These are phyloP conservation scores for Daptonema setosum DNA, from an alignment of 2,888 invertebrate genomes.

Conservation along the genomic window DNA sequence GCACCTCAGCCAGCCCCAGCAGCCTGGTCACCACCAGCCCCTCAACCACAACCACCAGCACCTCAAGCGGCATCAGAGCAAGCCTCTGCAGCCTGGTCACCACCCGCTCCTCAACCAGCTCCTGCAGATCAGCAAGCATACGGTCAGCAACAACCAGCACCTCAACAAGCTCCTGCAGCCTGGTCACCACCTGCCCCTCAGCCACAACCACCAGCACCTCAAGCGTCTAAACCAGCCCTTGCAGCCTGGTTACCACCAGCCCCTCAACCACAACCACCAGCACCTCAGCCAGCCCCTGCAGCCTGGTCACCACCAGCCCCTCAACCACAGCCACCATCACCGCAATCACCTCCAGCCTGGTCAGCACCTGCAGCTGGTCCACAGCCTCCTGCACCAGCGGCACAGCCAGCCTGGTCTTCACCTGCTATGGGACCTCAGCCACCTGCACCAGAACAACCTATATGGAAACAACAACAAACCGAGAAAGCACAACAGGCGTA, in stretches of 20 bases:
- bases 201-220: neutral
- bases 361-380: neutral
- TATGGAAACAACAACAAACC: neutral
- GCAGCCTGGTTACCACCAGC: neutral
- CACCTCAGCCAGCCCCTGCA: neutral
- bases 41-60: neutral
- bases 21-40: neutral
- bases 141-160: neutral
- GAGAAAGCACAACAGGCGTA: neutral
- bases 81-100: neutral
- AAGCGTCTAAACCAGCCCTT: no score
- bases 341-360: no score
- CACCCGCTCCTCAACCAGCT: neutral
- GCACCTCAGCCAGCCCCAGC: neutral
- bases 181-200: neutral
- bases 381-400: neutral
- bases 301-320: neutral
- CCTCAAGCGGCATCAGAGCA: neutral
- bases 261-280: neutral
- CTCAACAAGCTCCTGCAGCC: no score
- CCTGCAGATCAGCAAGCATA: neutral
- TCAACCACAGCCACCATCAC: neutral
- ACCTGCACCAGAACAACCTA: neutral
- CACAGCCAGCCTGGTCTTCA: neutral
- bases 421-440: no score